These are phyloP conservation scores for Carassius gibelio DNA, from an alignment of 2,113 vertebrate genomes.

Conservation along the genomic window DNA sequence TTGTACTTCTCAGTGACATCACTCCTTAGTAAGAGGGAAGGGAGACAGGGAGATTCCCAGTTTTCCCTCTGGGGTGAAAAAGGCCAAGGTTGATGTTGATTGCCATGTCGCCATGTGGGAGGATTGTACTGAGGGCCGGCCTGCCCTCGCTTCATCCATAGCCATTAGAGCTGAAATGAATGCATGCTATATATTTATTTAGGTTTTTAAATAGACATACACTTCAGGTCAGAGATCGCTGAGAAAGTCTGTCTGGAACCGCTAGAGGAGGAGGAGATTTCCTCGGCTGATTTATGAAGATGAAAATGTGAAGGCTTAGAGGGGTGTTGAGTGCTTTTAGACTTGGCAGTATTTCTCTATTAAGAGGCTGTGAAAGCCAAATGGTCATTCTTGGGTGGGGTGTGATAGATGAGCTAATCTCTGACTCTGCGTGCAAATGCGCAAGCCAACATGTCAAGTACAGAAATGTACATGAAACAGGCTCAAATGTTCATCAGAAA, in stretches of 20 bases:
- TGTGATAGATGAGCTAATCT: constrained; percentile 47
- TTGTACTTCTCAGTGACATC: constrained; percentile 40
- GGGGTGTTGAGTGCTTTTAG: constrained; percentile 26
- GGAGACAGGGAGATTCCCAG: constrained; percentile 51
- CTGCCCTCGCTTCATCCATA: constrained; percentile 25
- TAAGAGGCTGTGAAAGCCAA: constrained; percentile 51
- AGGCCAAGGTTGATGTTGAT: constrained; percentile 4
- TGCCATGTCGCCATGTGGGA: constrained; percentile 10
- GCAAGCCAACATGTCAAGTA: constrained; percentile 30
- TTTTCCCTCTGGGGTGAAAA: not conserved
- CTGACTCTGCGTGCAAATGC: not conserved
- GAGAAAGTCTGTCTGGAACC: constrained; percentile 2
- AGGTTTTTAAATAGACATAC: constrained; percentile 6
- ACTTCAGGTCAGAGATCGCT: constrained; percentile 24
- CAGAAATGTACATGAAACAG: constrained; percentile 15
- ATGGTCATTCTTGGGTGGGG: constrained; percentile 54
- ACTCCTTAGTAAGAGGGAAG: constrained; percentile 7
- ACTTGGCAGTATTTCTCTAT: constrained; percentile 46
- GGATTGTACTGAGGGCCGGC: not conserved
- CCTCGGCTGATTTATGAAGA: constrained; percentile 49
- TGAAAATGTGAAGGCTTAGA: constrained; percentile 50
- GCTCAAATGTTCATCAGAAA: not conserved
- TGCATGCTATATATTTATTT: constrained; percentile 7
- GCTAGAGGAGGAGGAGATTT: not conserved
- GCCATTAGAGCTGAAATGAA: constrained; percentile 5